Evolutionary conservation across 2,113 vertebrate genomes (phyloP).

Genomic region (Urocynchramus pylzowi): DNA sequence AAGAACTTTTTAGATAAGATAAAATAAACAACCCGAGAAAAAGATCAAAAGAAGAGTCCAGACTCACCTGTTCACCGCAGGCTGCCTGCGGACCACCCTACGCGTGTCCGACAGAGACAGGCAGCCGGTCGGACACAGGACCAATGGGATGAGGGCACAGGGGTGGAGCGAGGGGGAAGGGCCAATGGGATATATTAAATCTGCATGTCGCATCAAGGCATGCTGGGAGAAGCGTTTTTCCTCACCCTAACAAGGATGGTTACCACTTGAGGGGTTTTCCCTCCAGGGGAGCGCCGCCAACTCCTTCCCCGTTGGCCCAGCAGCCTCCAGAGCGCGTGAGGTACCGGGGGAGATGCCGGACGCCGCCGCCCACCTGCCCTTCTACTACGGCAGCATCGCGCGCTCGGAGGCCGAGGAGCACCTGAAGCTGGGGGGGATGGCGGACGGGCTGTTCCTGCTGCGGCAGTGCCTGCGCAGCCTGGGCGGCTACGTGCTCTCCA

Average conservation of each 20-base stretch:
- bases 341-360: slow-evolving; percentile 85
- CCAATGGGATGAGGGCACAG: background rate
- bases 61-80: too few relatives aligned
- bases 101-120: too few relatives aligned
- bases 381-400: slow-evolving; percentile 94
- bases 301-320: background rate
- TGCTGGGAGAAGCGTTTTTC: background rate
- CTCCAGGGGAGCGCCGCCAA: background rate
- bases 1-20: too few relatives aligned
- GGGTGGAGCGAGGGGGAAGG: background rate
- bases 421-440: slow-evolving; percentile 91
- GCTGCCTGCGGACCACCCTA: too few relatives aligned
- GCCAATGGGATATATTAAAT: background rate
- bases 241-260: too few relatives aligned
- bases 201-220: background rate
- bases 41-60: too few relatives aligned
- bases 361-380: slow-evolving; percentile 87
- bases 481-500: slow-evolving; percentile 91
- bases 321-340: background rate
- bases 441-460: slow-evolving; percentile 89
- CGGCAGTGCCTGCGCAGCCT: slow-evolving; percentile 92
- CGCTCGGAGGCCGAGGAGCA: slow-evolving; percentile 87
- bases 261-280: background rate
- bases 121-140: too few relatives aligned
- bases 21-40: too few relatives aligned